phyloP scores from a whole-genome alignment of 2,797 vertebrate genomes.

The Australoheros facetus region DNA sequence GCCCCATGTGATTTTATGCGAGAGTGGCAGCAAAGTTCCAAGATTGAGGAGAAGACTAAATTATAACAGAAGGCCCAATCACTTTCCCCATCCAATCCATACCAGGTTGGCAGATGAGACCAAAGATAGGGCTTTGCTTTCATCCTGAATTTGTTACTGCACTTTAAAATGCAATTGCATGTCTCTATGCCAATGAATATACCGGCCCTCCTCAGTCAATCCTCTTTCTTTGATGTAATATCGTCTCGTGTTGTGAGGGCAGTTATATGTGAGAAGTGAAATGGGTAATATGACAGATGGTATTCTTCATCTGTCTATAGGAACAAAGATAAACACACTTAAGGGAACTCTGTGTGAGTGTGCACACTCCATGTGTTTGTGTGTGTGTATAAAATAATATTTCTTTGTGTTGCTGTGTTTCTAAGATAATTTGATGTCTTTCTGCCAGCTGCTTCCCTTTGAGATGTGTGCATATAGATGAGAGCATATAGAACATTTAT shows the following conservation, averaged over 20 bases:
- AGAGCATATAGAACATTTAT: background rate
- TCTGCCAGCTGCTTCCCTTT: constrained; percentile 38
- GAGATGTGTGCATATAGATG: background rate
- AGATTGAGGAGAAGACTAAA: constrained; percentile 50
- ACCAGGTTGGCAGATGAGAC: constrained; percentile 58
- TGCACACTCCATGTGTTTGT: background rate
- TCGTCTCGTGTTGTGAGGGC: constrained; percentile 49
- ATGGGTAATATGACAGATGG: constrained; percentile 55
- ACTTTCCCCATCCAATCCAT: constrained; percentile 49
- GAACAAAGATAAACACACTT: constrained; percentile 33
- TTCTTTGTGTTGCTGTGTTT: background rate
- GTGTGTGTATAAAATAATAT: background rate
- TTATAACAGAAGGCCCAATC: constrained; percentile 57
- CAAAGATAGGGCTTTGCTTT: constrained; percentile 61
- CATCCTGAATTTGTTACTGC: constrained; percentile 67
- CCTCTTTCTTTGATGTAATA: constrained; percentile 61
- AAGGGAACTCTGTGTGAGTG: constrained; percentile 20
- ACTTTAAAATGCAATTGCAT: constrained; percentile 63
- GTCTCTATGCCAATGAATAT: constrained; percentile 54
- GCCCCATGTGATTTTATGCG: constrained; percentile 21
- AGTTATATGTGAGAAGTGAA: constrained; percentile 41
- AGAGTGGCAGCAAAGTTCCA: constrained; percentile 33
- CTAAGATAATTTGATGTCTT: constrained; percentile 20
- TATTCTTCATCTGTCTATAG: constrained; percentile 17
- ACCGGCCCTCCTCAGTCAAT: constrained; percentile 51